Evolutionary conservation across 1,140 invertebrate species (phyloP), one percentile per base, ranked within the genome.

Genomic region (Ditylenchus dipsaci): DNA sequence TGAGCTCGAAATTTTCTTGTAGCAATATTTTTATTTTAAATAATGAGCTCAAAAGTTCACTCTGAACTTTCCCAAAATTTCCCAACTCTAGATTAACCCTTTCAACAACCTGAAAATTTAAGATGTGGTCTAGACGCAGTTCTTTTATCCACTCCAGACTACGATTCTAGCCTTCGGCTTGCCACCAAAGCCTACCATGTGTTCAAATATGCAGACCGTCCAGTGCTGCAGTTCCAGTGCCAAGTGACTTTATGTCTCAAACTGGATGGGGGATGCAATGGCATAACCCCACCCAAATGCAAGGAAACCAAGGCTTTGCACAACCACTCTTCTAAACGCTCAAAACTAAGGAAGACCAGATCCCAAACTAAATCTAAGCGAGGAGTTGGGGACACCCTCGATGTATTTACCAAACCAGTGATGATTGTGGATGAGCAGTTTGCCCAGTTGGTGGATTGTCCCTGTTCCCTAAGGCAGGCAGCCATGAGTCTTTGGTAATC

Each of bases 211-310:
- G 80, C 80, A 0, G 80, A 82, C 57, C 59, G 76, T 15, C 79
- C 79, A 5, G 81, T 82, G n/a, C 67, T 83, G 0, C 80, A 83
- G 67, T 82, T 82, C 61, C 81, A 83, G 49, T 82, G 80, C 56
- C 81, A 82, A 70, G 71, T 81, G 11, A 82, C 81, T 7, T 66
- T 82, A 8, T 82, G 80, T 69, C 42, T 83, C 27, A 82, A 83
- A 71, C 69, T 73, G n/a, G 80, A 82, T 63, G 78, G 78, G 8
- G 80, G 80, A 9, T 82, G 80, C 65, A 53, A 66, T 23, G 78
- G 69, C 21, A 82, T 82, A 13, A 82, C 80, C 38, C 80, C 81
- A 7, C 80, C 80, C 17, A 75, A 81, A 33, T 78, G 76, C 58
- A 73, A 77, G 13, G 76, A 80, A 67, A 77, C 76, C 8, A 43